phyloP scores from a whole-genome alignment of 2,888 invertebrate genomes.

The Stomorhina lunata region DNA sequence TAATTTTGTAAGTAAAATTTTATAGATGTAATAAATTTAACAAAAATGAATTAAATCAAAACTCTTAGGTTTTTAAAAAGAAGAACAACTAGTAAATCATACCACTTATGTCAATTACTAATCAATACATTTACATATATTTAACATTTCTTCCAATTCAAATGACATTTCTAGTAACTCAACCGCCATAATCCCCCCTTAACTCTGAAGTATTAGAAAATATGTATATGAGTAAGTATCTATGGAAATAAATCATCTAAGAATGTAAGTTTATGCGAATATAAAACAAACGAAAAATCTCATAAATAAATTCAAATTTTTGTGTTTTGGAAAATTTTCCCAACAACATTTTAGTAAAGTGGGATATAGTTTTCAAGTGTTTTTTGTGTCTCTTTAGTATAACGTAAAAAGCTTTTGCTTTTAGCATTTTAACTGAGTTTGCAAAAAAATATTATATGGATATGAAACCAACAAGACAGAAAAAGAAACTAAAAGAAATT shows the following conservation, averaged over 20 bases:
- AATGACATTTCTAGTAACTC: too few relatives aligned
- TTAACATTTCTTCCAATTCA: too few relatives aligned
- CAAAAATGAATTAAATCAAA: too few relatives aligned
- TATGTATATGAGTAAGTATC: too few relatives aligned
- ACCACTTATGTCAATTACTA: slow-evolving; percentile 30
- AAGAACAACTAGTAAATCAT: too few relatives aligned
- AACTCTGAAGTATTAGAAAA: too few relatives aligned
- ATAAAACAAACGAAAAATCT: slow-evolving; percentile 6
- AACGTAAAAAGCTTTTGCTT: not conserved
- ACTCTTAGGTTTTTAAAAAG: not conserved
- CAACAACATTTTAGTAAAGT: not conserved
- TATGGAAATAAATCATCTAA: slow-evolving; percentile 22
- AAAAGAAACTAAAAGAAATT: slow-evolving; percentile 20
- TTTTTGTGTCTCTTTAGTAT: not conserved
- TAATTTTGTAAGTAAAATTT: too few relatives aligned
- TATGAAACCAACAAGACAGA: not conserved
- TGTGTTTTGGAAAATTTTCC: not conserved
- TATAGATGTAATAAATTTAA: too few relatives aligned
- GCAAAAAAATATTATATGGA: too few relatives aligned
- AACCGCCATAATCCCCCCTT: too few relatives aligned
- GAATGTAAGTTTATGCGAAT: not conserved
- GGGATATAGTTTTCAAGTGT: too few relatives aligned
- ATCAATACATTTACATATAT: slow-evolving; percentile 32
- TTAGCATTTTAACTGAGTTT: slow-evolving; percentile 46
- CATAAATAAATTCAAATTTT: slow-evolving; percentile 53